Evolutionary conservation across 1,140 invertebrate genomes (phyloP).

Genomic region (Diuraphis noxia): DNA sequence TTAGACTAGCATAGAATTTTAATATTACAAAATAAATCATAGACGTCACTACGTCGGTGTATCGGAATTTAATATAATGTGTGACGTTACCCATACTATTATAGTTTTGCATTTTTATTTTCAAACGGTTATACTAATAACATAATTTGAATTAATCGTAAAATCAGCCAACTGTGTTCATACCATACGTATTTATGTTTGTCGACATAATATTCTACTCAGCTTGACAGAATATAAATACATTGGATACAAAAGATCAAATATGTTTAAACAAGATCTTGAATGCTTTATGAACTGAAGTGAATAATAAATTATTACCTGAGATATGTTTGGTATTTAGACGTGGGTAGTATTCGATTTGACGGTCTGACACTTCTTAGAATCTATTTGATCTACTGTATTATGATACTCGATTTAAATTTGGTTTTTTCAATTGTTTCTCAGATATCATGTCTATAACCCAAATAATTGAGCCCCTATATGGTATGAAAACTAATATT

Average conservation of each 20-base stretch:
- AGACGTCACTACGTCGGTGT: background rate
- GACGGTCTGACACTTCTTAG: conserved; percentile 19
- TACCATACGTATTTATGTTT: background rate
- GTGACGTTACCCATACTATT: too few relatives aligned
- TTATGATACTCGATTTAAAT: background rate
- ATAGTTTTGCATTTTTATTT: background rate
- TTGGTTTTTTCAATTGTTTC: background rate
- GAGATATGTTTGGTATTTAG: conserved; percentile 14
- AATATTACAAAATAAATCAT: background rate
- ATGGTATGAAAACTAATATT: background rate
- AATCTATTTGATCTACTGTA: background rate
- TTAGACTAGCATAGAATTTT: background rate
- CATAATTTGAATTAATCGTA: background rate
- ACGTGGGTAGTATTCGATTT: conserved; percentile 20
- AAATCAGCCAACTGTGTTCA: background rate
- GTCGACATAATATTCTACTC: background rate
- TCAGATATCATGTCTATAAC: background rate
- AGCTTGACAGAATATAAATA: background rate
- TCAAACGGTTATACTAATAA: background rate
- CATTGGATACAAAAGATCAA: background rate
- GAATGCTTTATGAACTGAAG: background rate
- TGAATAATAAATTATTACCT: background rate
- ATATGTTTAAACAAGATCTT: background rate
- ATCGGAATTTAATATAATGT: background rate
- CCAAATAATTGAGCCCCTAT: background rate